These are phyloP conservation scores for Mus spretus DNA, from an alignment of 2,797 vertebrate species.

Conservation along the genomic window DNA sequence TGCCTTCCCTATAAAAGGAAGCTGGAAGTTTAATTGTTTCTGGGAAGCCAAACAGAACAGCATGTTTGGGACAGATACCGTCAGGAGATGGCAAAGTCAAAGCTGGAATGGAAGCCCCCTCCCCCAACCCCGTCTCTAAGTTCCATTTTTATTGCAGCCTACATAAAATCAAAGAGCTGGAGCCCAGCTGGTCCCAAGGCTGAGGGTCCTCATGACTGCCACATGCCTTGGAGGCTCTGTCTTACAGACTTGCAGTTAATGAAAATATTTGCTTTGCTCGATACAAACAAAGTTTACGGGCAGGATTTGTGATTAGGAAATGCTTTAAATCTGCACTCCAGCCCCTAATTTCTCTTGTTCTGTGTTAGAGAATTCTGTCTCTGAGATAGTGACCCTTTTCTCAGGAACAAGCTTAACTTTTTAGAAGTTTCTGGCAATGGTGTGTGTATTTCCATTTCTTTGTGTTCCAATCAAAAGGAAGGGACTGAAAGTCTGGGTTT, in stretches of 20 bases:
- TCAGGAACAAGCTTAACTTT: neutral
- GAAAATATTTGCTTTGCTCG: slow-evolving; percentile 79
- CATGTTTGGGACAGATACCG: slow-evolving; percentile 50
- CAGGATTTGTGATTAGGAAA: slow-evolving; percentile 66
- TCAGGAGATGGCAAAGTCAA: slow-evolving; percentile 28
- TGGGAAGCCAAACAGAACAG: slow-evolving; percentile 59
- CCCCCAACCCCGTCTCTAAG: neutral
- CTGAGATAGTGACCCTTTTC: slow-evolving; percentile 62
- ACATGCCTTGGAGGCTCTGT: slow-evolving; percentile 55
- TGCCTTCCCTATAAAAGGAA: slow-evolving; percentile 61
- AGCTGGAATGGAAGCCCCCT: slow-evolving; percentile 35
- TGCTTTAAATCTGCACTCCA: slow-evolving; percentile 51
- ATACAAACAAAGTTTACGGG: slow-evolving; percentile 73
- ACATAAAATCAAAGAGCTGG: slow-evolving; percentile 17
- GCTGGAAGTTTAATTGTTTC: slow-evolving; percentile 48
- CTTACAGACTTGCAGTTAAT: slow-evolving; percentile 59
- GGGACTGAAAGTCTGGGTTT: neutral
- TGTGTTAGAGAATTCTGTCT: slow-evolving; percentile 20
- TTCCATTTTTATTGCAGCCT: slow-evolving; percentile 40
- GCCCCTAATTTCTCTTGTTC: neutral
- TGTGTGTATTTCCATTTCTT: slow-evolving; percentile 43
- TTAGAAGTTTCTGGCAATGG: slow-evolving; percentile 6
- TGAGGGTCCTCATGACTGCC: slow-evolving; percentile 47
- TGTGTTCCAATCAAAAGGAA: slow-evolving; percentile 6
- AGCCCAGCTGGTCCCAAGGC: slow-evolving; percentile 66